Evolutionary conservation across 2,888 invertebrate species (phyloP).

Genomic region (Acronicta aceris): DNA sequence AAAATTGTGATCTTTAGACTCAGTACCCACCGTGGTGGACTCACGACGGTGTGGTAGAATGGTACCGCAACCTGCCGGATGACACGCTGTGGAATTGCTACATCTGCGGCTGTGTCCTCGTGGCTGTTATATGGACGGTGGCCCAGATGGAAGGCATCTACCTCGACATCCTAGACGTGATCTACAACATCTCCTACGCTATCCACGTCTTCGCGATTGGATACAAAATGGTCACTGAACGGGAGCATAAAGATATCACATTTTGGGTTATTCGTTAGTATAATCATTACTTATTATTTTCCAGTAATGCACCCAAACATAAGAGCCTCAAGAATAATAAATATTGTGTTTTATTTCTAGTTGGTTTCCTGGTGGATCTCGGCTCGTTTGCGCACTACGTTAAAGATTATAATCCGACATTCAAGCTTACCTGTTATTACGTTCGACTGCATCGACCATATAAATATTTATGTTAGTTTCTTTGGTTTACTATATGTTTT

Average conservation of each 20-base stretch:
- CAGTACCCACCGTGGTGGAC: conserved; percentile 71
- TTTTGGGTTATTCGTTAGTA: conserved; percentile 57
- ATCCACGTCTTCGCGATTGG: conserved; percentile 64
- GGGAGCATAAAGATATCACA: conserved; percentile 44
- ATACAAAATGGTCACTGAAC: conserved; percentile 50
- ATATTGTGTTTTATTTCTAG: conserved; percentile 57
- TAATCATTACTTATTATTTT: neutral
- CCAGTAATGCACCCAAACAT: too few relatives aligned
- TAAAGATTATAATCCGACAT: conserved; percentile 10
- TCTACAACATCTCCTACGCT: conserved; percentile 69
- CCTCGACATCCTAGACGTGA: conserved; percentile 52
- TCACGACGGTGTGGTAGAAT: conserved; percentile 45
- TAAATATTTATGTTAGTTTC: conserved; percentile 68
- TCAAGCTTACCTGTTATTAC: conserved; percentile 69
- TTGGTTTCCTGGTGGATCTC: conserved; percentile 67
- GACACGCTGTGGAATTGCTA: conserved; percentile 70
- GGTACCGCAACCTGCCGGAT: conserved; percentile 65
- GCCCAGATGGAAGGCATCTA: conserved; percentile 34
- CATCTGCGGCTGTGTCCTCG: conserved; percentile 64
- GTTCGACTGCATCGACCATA: conserved; percentile 75
- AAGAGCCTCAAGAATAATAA: too few relatives aligned
- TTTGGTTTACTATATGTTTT: neutral
- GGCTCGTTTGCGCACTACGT: conserved; percentile 67
- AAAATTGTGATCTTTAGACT: conserved; percentile 49
- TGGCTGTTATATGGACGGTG: conserved; percentile 60